phyloP scores from a whole-genome alignment of 2,888 invertebrate genomes.

The Hermodice carunculata region DNA sequence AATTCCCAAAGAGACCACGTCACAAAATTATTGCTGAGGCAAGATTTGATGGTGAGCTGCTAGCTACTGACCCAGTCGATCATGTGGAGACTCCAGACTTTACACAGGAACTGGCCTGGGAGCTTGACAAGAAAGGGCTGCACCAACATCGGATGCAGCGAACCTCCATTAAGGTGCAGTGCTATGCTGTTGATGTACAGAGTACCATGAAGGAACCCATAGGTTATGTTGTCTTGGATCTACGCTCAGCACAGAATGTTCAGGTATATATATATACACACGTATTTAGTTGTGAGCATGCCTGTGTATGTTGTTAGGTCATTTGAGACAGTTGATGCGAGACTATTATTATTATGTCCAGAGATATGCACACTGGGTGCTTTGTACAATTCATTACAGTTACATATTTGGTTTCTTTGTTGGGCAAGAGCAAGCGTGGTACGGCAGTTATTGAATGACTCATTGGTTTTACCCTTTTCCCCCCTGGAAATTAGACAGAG shows the following conservation, averaged over 20 bases:
- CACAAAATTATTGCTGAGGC: constrained; percentile 69
- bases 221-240: constrained; percentile 70
- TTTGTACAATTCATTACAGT: too few relatives aligned
- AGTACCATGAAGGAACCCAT: constrained; percentile 65
- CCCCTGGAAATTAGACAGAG: too few relatives aligned
- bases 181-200: constrained; percentile 65
- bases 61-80: constrained; percentile 69
- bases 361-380: too few relatives aligned
- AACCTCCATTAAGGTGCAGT: constrained; percentile 69
- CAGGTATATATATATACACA: constrained; percentile 57
- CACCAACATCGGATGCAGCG: constrained; percentile 70
- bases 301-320: too few relatives aligned
- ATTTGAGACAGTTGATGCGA: too few relatives aligned
- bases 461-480: too few relatives aligned
- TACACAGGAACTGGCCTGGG: constrained; percentile 71
- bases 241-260: constrained; percentile 65
- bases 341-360: too few relatives aligned
- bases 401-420: too few relatives aligned
- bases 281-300: too few relatives aligned
- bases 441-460: too few relatives aligned
- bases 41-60: constrained; percentile 70
- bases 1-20: constrained; percentile 67
- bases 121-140: constrained; percentile 69
- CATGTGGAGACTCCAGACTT: constrained; percentile 68
- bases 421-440: too few relatives aligned